Evolutionary conservation across 2,797 vertebrate species (phyloP), one percentile per base, ranked within the genome.

Genomic region (Darevskia mixta): DNA sequence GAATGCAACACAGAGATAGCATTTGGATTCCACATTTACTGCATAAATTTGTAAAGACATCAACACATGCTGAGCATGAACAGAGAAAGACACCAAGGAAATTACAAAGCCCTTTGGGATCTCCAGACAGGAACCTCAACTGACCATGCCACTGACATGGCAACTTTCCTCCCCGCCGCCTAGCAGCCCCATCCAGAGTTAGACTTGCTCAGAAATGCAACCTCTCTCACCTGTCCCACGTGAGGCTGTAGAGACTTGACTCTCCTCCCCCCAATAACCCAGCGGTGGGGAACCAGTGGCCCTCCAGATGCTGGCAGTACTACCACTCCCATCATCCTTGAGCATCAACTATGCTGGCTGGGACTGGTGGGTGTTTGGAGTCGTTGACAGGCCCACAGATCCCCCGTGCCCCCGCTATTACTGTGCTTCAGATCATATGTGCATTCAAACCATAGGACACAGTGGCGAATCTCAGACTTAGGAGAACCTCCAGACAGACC

Each of bases 11-110:
- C 66, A 80, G 7, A 1, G 20, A 66, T 15, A 10, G 13, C 18
- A 29, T 38, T 66, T 85, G 76, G 49, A 35, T 73, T 80, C 75
- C 87, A 88, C 76, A 29, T 85, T 88, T 88, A 88, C 83, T 88
- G 69, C 72, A 55, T 88, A 85, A 81, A 79, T 86, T 66, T 85
- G 77, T 49, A 80, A 83, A 83, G 87, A 88, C 83, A 88, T 64
- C 83, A 80, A 75, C 83, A 88, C 82, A 84, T 88, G 87, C 87
- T 38, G 77, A 80, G 76, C 77, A 84, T 84, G 87, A 79, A 79
- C 76, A 43, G 35, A 17, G 27, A 58, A 10, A 79, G 20, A 85
- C 45, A 88, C 55, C 38, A 66, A 80, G 41, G 58, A 49, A 64
- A 66, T 49, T n/a, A 64, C 83, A 23, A 73, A 85, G 69, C 77